phyloP scores from a whole-genome alignment of 1,140 invertebrate genomes.

The Pantala flavescens region DNA sequence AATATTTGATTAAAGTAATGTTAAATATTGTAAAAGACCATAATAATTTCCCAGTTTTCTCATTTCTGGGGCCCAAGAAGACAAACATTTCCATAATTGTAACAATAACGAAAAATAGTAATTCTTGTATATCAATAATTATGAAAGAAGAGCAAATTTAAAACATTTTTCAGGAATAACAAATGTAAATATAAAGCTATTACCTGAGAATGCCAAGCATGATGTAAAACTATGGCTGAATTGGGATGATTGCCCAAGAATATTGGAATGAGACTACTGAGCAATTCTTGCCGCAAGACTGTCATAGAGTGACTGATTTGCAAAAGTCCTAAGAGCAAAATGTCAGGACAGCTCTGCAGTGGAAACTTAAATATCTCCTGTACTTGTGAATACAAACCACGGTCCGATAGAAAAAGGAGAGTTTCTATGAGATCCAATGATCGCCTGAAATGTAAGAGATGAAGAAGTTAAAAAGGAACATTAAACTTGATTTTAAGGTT shows the following conservation, averaged over 20 bases:
- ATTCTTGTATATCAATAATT: no score
- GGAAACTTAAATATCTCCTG: conserved; percentile 89
- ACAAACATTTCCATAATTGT: no score
- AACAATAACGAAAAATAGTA: no score
- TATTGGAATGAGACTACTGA: conserved; percentile 75
- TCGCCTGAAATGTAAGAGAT: conserved; percentile 38
- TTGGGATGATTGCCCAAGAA: conserved; percentile 93
- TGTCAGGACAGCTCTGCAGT: conserved; percentile 85
- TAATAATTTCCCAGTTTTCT: no score
- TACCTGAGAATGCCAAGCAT: conserved; percentile 71
- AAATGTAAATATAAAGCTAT: background rate
- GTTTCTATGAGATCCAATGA: conserved; percentile 84
- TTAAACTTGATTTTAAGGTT: conserved; percentile 4
- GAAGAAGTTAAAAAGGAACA: background rate
- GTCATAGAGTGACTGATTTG: conserved; percentile 71
- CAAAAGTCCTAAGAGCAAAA: conserved; percentile 74
- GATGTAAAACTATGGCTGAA: conserved; percentile 82
- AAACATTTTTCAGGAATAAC: no score
- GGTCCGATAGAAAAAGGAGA: conserved; percentile 74
- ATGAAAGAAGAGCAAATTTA: no score
- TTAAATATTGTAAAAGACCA: no score
- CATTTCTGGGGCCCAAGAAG: no score
- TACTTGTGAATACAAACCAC: conserved; percentile 67
- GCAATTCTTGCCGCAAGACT: conserved; percentile 68
- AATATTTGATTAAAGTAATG: no score